phyloP scores from a whole-genome alignment of 2,888 invertebrate genomes.

The Epirrhoe tristata region DNA sequence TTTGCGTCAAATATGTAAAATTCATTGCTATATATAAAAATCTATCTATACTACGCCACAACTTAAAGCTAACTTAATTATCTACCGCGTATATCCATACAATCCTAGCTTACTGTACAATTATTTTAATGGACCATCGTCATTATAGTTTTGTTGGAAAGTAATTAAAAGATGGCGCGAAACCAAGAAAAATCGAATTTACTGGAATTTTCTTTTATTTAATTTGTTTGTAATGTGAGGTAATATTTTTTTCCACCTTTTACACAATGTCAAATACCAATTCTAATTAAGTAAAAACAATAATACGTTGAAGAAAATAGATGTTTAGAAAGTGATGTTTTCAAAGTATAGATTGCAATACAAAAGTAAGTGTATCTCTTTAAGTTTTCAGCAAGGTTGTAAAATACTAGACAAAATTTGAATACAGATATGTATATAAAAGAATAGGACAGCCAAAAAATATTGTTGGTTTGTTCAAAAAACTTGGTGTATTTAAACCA shows the following conservation, averaged over 20 bases:
- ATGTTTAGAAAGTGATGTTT: constrained; percentile 8
- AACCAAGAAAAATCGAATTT: constrained; percentile 9
- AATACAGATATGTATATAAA: background rate
- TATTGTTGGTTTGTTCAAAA: constrained; percentile 16
- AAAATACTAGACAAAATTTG: background rate
- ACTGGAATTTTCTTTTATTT: too few species aligned
- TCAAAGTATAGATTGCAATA: background rate
- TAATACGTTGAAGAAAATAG: too few species aligned
- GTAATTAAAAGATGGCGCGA: constrained; percentile 53
- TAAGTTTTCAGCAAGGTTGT: background rate
- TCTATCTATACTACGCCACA: constrained; percentile 41
- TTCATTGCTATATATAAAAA: constrained; percentile 45
- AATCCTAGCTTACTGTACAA: constrained; percentile 58
- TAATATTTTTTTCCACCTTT: too few species aligned
- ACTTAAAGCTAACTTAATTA: constrained; percentile 46
- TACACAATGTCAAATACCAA: too few species aligned
- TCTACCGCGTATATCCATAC: constrained; percentile 51
- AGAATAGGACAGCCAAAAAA: background rate
- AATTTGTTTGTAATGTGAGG: too few species aligned
- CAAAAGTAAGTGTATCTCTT: background rate
- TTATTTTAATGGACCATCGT: constrained; percentile 52
- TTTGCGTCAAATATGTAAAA: constrained; percentile 29
- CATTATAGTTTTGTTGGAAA: constrained; percentile 47
- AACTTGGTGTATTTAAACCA: constrained; percentile 49
- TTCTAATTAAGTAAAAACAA: too few species aligned